Conservation (phyloP, 2,113 vertebrate genomes). For the Coptodon rendalli region DNA sequence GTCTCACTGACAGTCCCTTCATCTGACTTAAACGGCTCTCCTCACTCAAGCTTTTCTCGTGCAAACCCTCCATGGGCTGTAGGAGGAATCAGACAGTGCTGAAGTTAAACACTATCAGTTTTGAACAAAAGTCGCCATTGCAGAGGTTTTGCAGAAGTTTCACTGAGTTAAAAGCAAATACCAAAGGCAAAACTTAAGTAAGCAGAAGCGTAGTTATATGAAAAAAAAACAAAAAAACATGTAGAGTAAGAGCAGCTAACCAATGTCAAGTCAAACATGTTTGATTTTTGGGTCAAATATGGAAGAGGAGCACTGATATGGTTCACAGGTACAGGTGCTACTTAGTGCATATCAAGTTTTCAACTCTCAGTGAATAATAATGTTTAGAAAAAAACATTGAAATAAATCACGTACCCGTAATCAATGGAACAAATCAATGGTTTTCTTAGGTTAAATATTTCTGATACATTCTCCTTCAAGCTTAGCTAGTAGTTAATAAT, state of each 20-base stretch:
- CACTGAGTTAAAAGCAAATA: background rate
- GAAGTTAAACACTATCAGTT: background rate
- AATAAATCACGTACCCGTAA: background rate
- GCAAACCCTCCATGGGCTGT: constrained; percentile 80
- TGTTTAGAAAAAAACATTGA: background rate
- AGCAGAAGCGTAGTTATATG: background rate
- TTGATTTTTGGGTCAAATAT: background rate
- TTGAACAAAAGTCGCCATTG: background rate
- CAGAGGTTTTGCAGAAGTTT: background rate
- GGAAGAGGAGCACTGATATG: background rate
- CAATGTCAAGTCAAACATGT: background rate
- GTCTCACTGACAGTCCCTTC: constrained; percentile 85
- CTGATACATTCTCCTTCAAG: background rate
- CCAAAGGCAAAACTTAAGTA: background rate
- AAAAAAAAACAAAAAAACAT: background rate
- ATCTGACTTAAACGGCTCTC: constrained; percentile 89
- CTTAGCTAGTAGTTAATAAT: background rate
- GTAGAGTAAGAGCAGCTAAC: background rate
- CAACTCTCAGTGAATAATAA: background rate
- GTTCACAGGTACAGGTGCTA: background rate
- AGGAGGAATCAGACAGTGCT: background rate
- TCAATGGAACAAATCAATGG: background rate
- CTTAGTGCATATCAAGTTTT: background rate
- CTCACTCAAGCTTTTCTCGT: constrained; percentile 84
- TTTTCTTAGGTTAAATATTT: background rate